Base-by-base conservation (phyloP, 2,888 invertebrate genomes). In the Cheilosia vulpina region DNA sequence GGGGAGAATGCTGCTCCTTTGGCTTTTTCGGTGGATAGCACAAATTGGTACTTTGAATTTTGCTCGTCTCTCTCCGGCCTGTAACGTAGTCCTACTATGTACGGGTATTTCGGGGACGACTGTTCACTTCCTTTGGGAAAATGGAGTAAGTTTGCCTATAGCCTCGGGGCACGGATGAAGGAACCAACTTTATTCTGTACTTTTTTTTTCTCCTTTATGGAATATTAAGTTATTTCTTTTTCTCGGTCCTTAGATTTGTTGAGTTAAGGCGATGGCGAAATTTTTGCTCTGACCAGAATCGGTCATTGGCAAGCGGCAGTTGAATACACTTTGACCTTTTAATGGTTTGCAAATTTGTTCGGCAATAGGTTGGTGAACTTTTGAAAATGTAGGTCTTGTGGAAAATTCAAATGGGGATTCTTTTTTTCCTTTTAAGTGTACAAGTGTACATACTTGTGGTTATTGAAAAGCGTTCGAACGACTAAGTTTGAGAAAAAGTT, bases 341-440 rank as follows among this genome's bases (percentile, higher is more conserved):
- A 80, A 80, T 80, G 84, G 80, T 75, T 84, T 84, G 84, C 80
- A 75, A 84, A 80, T 84, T 84, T 80, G 84, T 71, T 72, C 60
- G 53, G 80, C 66, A 38, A 75, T 38, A 80, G 84, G 80, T 84
- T 80, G 84, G 69, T 80, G 84, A 84, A 80, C 80, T 76, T 43
- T 66, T 13, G 17, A 68, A 62, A 78, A 83, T 62, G 27, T 73
- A 73, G 72, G 78, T 83, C 68, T 75, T 71, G 11, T 47, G 24
- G 19, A 15, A 53, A 65, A 73, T 60, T 66, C 24, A 43, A 53
- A 34, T 65, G 58, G 5, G 31, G 3, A 41, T n/a, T 15, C 31
- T 55, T 45, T 21, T 19, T 52, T 52, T 21, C 58, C 45, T 34
- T 60, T 17, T 52, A 11, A 24, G 1, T 31, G 43, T 34, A 43